A percentile compares a stretch with the other conserved stretches of the same genome.
Conservation (phyloP, 2,113 vertebrate genomes). For the Antechinus flavipes region DNA sequence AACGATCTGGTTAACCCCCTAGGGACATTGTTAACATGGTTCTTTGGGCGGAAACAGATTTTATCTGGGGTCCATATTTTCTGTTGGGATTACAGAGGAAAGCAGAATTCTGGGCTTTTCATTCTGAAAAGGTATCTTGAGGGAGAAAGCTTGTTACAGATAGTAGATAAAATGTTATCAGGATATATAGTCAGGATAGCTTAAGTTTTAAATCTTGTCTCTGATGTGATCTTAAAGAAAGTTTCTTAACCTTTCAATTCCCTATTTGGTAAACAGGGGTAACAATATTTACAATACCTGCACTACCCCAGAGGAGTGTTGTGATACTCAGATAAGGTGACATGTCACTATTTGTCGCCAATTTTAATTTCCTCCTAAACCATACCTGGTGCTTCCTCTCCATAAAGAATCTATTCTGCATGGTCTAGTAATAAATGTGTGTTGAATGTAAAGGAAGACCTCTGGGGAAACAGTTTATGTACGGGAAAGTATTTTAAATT, state of each 20-base stretch:
- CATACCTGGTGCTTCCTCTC: background rate
- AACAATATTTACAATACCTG: background rate
- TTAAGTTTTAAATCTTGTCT: background rate
- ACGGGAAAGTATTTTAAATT: background rate
- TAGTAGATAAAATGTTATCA: background rate
- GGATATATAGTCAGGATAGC: background rate
- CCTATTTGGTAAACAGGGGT: background rate
- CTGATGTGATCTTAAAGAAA: background rate
- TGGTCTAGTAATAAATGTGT: background rate
- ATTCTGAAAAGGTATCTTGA: background rate
- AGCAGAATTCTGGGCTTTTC: background rate
- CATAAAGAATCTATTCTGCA: background rate
- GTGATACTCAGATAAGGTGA: background rate
- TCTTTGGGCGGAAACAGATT: background rate
- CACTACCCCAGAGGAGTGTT: background rate
- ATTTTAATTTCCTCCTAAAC: background rate
- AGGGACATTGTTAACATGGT: background rate
- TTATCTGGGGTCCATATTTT: background rate
- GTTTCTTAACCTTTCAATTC: background rate
- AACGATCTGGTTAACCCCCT: constrained; percentile 38
- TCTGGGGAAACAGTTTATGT: background rate
- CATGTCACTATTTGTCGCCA: background rate
- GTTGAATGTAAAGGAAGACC: background rate
- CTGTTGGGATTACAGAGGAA: background rate
- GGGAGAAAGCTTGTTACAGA: background rate